Evolutionary conservation across 2,888 invertebrate genomes (phyloP).

Genomic region (Hydropsyche betteni): DNA sequence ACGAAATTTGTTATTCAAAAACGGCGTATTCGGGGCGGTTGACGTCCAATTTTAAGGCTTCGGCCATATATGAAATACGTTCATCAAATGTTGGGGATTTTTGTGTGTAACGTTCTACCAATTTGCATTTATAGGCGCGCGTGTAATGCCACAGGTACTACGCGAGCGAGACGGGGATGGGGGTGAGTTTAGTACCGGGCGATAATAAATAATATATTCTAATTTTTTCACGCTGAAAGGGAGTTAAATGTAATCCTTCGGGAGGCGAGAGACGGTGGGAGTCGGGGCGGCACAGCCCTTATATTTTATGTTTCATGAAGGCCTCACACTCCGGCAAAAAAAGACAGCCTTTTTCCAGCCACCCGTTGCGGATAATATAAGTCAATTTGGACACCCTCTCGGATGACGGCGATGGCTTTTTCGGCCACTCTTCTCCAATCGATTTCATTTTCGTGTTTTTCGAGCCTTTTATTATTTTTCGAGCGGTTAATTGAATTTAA

Average conservation of each 20-base stretch:
- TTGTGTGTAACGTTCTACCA: slow-evolving; percentile 37
- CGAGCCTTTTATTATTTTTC: too few species aligned
- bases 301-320: slow-evolving; percentile 39
- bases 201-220: slow-evolving; percentile 52
- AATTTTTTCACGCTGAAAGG: slow-evolving; percentile 52
- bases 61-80: slow-evolving; percentile 3
- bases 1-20: too few species aligned
- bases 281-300: slow-evolving; percentile 31
- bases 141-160: slow-evolving; percentile 47
- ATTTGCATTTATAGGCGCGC: slow-evolving; percentile 50
- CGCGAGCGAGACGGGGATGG: too few species aligned
- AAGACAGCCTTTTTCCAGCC: slow-evolving; percentile 24
- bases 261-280: slow-evolving; percentile 34
- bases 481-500: too few species aligned
- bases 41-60: too few species aligned
- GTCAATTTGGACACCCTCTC: slow-evolving; percentile 49
- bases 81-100: slow-evolving; percentile 36
- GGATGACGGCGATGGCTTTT: slow-evolving; percentile 42
- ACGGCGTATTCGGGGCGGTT: too few species aligned
- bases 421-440: slow-evolving; percentile 10
- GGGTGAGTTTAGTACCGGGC: slow-evolving; percentile 46
- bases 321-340: slow-evolving; percentile 12
- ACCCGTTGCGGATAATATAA: slow-evolving; percentile 49
- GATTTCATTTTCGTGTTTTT: neutral
- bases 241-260: slow-evolving; percentile 50